Evolutionary conservation across 2,888 invertebrate species (phyloP).

Genomic region (Adelphocoris suturalis): DNA sequence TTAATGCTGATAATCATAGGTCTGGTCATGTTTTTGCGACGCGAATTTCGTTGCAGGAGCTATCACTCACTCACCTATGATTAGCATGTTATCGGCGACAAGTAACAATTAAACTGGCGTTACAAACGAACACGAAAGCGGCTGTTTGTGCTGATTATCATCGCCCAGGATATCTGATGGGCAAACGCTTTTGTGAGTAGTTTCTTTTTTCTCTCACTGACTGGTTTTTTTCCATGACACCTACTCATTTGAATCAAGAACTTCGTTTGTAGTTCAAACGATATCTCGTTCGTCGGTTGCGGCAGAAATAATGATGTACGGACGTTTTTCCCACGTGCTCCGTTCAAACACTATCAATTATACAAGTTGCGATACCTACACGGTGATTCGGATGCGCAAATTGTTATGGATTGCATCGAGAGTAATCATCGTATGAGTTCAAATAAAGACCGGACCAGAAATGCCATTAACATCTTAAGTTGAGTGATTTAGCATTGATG

Average conservation of each 20-base stretch:
- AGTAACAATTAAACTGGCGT: background rate
- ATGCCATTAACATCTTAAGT: background rate
- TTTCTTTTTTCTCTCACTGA: background rate
- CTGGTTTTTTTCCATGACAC: background rate
- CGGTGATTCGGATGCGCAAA: background rate
- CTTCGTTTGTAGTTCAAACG: background rate
- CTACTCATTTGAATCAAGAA: background rate
- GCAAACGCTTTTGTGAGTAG: conserved; percentile 5
- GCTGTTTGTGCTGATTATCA: background rate
- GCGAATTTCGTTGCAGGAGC: background rate
- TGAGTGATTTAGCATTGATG: too few species aligned
- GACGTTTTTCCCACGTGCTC: conserved; percentile 12
- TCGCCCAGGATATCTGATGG: conserved; percentile 3
- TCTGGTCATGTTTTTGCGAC: background rate
- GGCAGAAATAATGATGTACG: background rate
- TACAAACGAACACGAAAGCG: conserved; percentile 12
- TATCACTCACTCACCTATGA: background rate
- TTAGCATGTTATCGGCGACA: background rate
- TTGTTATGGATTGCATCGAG: background rate
- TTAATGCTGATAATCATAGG: too few species aligned
- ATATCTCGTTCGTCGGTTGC: background rate
- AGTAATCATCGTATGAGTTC: background rate
- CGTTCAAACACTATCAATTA: background rate
- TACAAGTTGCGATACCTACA: background rate
- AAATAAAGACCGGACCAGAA: background rate